A percentile compares a stretch with the other conserved stretches of the same genome.
Conservation (phyloP, 2,113 vertebrate species). For the Pontoporia blainvillei region DNA sequence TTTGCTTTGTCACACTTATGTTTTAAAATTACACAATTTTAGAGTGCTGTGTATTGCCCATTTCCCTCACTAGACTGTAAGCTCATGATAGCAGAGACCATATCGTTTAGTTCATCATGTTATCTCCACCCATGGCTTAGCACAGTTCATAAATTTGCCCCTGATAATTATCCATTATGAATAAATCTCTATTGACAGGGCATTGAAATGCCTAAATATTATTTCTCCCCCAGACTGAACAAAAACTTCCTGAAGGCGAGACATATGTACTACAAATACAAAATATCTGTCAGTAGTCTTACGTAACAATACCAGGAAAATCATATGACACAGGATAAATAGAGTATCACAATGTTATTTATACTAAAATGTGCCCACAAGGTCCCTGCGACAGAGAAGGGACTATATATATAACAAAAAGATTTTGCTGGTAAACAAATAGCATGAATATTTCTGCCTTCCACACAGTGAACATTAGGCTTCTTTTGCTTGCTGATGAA, state of each 20-base stretch:
- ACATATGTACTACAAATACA: slow-evolving; percentile 34
- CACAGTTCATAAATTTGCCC: neutral
- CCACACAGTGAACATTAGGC: neutral
- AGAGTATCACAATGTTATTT: slow-evolving; percentile 57
- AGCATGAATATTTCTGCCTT: slow-evolving; percentile 27
- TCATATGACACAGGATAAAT: slow-evolving; percentile 60
- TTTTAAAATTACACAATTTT: neutral
- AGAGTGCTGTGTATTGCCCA: neutral
- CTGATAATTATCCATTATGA: slow-evolving; percentile 14
- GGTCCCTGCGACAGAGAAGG: slow-evolving; percentile 59
- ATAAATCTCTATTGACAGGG: neutral
- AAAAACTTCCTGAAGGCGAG: slow-evolving; percentile 22
- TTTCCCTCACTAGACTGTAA: neutral
- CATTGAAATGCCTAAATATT: slow-evolving; percentile 34
- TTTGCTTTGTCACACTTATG: neutral
- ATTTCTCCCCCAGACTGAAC: slow-evolving; percentile 29
- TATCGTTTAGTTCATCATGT: neutral
- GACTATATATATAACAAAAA: slow-evolving; percentile 75
- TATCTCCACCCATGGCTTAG: neutral
- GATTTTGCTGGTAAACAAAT: slow-evolving; percentile 57
- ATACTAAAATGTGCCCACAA: slow-evolving; percentile 70
- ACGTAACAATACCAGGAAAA: slow-evolving; percentile 64
- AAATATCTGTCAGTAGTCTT: slow-evolving; percentile 63
- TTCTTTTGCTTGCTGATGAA: slow-evolving; percentile 29
- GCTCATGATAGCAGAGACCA: neutral